Evolutionary conservation across 2,797 vertebrate species (phyloP).

Genomic region (Phoeniculus purpureus): DNA sequence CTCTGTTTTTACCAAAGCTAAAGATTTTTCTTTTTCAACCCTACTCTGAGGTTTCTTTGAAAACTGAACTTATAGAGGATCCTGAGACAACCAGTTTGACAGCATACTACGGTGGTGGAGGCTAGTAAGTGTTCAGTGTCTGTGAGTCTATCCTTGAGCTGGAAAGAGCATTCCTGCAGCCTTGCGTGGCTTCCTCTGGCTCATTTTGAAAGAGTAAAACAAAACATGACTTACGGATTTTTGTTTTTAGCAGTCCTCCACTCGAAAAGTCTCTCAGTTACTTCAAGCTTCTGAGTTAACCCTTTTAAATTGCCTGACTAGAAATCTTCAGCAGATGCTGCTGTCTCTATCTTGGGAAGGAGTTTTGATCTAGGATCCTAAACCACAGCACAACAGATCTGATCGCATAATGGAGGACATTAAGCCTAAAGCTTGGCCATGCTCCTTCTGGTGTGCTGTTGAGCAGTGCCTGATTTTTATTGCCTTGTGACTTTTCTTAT

Average conservation of each 20-base stretch:
- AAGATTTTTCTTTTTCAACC: not conserved
- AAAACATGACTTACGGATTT: not conserved
- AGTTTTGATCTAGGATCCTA: not conserved
- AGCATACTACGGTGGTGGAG: not conserved
- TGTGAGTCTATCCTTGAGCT: not conserved
- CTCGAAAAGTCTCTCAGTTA: not conserved
- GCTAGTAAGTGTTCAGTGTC: not conserved
- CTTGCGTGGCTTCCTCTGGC: not conserved
- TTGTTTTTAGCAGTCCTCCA: not conserved
- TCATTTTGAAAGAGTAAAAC: not conserved
- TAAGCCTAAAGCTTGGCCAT: not conserved
- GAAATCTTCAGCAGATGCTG: not conserved
- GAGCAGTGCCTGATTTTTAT: not conserved
- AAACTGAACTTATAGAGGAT: not conserved
- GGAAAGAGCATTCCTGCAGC: not conserved
- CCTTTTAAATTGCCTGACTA: not conserved
- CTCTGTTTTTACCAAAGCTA: not conserved
- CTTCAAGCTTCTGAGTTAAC: not conserved
- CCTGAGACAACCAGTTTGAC: not conserved
- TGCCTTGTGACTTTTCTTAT: not conserved
- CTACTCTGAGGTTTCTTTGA: not conserved
- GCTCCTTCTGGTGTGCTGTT: not conserved
- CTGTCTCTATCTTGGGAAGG: not conserved
- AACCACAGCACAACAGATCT: not conserved
- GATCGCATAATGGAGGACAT: not conserved